Evolutionary conservation across 2,113 vertebrate species (phyloP).

Genomic region (Turdus rufiventris): DNA sequence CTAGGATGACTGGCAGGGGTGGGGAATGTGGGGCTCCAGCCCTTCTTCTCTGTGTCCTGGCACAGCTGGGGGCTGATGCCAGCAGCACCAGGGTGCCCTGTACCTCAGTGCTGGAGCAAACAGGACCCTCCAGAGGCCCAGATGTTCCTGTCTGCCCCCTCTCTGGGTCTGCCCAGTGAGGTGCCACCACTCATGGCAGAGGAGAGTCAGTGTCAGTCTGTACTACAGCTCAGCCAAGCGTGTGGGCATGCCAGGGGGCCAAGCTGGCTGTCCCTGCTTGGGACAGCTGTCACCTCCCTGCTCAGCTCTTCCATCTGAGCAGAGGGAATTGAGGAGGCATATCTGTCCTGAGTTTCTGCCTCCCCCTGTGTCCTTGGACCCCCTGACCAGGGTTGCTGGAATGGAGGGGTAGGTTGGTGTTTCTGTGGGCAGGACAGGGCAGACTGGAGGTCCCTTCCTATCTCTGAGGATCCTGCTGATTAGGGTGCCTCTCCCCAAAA

Average conservation of each 20-base stretch:
- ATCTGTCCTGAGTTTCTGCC: neutral
- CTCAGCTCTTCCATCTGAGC: neutral
- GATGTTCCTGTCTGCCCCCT: neutral
- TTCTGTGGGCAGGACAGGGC: neutral
- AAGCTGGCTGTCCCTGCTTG: neutral
- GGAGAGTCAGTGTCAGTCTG: neutral
- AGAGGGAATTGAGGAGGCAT: neutral
- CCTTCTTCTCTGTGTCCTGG: neutral
- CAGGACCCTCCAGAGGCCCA: neutral
- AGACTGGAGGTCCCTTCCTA: accelerated
- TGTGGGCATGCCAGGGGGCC: accelerated
- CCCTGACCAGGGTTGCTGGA: neutral
- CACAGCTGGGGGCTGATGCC: accelerated
- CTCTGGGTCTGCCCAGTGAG: accelerated
- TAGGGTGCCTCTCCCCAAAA: neutral
- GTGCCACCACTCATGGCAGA: neutral
- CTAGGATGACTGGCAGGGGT: neutral
- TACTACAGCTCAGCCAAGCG: neutral
- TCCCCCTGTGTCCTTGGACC: neutral
- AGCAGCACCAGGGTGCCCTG: neutral
- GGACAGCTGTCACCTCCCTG: neutral
- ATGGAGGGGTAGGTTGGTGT: neutral
- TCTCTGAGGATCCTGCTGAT: neutral
- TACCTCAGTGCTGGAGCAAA: neutral
- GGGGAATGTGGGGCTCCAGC: accelerated